Percentiles rank a stretch among this genome's conserved stretches.
These are phyloP conservation scores for Peromyscus eremicus DNA, from an alignment of 2,797 vertebrate genomes.

Conservation along the genomic window DNA sequence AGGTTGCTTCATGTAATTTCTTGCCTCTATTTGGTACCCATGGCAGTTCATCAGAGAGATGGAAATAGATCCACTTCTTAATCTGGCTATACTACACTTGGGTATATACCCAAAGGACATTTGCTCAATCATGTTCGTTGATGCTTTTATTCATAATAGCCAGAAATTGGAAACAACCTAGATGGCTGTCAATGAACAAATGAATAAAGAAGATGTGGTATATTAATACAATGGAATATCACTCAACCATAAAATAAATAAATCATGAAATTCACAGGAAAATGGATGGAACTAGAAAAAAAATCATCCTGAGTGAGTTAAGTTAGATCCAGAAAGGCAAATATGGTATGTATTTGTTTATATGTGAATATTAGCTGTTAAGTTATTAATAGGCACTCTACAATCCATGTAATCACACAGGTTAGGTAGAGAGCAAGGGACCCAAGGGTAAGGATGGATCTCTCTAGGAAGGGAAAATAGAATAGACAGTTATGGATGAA, in stretches of 20 bases:
- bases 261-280: background rate
- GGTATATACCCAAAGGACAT: background rate
- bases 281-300: background rate
- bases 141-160: background rate
- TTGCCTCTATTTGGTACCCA: background rate
- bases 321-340: background rate
- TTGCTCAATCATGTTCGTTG: background rate
- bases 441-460: too few relatives aligned
- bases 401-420: too few relatives aligned
- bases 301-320: background rate
- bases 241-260: background rate
- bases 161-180: background rate
- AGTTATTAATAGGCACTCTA: background rate
- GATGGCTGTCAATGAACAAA: background rate
- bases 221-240: background rate
- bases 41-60: too few relatives aligned
- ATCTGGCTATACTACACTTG: background rate
- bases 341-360: background rate
- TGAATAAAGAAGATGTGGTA: background rate
- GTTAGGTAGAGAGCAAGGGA: background rate
- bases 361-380: background rate
- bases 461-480: background rate
- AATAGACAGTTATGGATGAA: background rate
- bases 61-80: too few relatives aligned
- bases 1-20: background rate